These are phyloP conservation scores for Dinomys branickii DNA, from an alignment of 2,113 vertebrate species.

Conservation along the genomic window DNA sequence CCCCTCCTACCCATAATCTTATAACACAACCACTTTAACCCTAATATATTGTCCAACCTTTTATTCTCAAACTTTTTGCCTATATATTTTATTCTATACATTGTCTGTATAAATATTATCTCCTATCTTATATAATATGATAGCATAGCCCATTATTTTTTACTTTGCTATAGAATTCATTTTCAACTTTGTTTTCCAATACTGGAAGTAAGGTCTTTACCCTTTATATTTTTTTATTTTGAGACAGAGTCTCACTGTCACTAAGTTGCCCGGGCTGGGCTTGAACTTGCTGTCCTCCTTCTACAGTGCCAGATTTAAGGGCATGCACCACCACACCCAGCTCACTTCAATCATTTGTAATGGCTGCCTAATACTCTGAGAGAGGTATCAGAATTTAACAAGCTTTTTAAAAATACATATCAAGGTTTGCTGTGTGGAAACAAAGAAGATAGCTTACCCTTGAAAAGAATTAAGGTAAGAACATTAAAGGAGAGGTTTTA, in stretches of 20 bases:
- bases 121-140: neutral
- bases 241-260: neutral
- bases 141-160: neutral
- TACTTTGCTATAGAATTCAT: neutral
- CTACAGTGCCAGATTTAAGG: neutral
- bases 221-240: neutral
- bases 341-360: conserved; percentile 38
- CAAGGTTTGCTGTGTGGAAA: neutral
- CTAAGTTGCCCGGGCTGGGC: neutral
- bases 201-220: neutral
- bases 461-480: neutral
- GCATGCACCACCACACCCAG: neutral
- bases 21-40: neutral
- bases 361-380: conserved; percentile 2
- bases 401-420: neutral
- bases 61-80: conserved; percentile 2
- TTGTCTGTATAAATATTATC: neutral
- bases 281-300: neutral
- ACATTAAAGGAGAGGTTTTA: conserved; percentile 27
- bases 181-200: neutral
- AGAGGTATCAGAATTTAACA: conserved; percentile 23
- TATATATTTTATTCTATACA: neutral
- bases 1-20: neutral
- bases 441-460: neutral
- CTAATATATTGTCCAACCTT: neutral